These are phyloP conservation scores for Lanius collurio DNA, from an alignment of 2,113 vertebrate genomes.

Conservation along the genomic window DNA sequence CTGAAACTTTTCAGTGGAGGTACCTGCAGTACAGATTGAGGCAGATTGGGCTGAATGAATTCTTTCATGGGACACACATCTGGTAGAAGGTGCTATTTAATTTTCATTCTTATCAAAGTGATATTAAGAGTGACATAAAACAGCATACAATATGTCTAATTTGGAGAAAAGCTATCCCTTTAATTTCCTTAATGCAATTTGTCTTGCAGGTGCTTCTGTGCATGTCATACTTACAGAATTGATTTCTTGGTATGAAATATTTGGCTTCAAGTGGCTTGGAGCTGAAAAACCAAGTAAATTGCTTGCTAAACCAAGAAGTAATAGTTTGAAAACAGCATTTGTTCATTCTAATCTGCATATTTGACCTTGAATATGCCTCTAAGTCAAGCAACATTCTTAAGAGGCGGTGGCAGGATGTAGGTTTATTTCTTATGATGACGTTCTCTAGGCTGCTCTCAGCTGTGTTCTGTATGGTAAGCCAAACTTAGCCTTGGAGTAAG, in stretches of 20 bases:
- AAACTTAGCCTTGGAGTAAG: conserved; percentile 50
- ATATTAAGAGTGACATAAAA: background rate
- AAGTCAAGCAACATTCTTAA: background rate
- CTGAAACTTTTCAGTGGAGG: background rate
- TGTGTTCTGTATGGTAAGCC: background rate
- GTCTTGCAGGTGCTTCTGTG: background rate
- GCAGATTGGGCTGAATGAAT: background rate
- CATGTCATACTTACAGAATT: background rate
- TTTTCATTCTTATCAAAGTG: background rate
- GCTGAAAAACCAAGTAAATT: background rate
- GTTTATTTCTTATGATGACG: background rate
- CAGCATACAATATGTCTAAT: background rate
- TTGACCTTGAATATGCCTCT: background rate
- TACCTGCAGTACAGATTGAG: background rate
- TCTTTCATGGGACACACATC: background rate
- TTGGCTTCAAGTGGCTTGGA: background rate
- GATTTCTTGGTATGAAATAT: background rate
- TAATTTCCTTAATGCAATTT: background rate
- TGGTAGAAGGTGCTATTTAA: background rate
- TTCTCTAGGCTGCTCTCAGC: background rate
- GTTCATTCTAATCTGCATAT: background rate
- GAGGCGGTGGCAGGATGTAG: background rate
- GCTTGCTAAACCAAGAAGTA: background rate
- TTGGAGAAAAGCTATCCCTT: background rate
- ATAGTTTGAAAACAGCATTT: background rate